Percentiles rank a stretch among this genome's conserved stretches.
phyloP scores from a whole-genome alignment of 2,113 vertebrate species.

The Siniperca knerii region DNA sequence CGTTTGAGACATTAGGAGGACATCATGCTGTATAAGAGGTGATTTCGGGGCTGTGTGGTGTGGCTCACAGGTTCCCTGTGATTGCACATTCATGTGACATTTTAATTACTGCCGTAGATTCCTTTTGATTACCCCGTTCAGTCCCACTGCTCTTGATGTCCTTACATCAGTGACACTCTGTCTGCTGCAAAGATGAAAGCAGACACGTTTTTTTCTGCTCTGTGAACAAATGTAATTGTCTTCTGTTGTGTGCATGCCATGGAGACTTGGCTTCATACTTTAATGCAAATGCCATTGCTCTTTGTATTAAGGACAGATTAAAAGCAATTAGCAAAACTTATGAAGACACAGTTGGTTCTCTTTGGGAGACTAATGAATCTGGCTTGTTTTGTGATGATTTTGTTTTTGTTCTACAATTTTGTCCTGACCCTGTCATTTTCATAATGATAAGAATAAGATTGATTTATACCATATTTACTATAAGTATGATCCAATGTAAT shows the following conservation, averaged over 20 bases:
- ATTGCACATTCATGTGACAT: conserved; percentile 74
- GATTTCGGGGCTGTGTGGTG: conserved; percentile 33
- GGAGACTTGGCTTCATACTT: conserved; percentile 65
- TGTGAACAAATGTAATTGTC: conserved; percentile 76
- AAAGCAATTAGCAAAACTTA: conserved; percentile 68
- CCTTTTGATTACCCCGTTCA: conserved; percentile 70
- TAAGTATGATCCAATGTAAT: neutral
- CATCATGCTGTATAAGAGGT: conserved; percentile 60
- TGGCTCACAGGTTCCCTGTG: conserved; percentile 59
- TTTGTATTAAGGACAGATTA: conserved; percentile 81
- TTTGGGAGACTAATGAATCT: conserved; percentile 49
- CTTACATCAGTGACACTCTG: conserved; percentile 72
- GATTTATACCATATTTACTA: neutral
- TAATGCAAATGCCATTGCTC: conserved; percentile 72
- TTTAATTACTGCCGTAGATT: conserved; percentile 79
- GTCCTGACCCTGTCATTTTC: conserved; percentile 29
- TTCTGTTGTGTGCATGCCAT: conserved; percentile 73
- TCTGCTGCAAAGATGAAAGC: conserved; percentile 75
- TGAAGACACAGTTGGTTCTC: conserved; percentile 37
- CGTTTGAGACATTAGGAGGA: conserved; percentile 52
- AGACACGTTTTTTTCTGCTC: conserved; percentile 50
- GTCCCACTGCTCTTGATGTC: conserved; percentile 72
- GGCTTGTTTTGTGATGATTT: conserved; percentile 10
- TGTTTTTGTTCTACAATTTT: conserved; percentile 33
- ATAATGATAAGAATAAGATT: neutral